Evolutionary conservation across 1,140 invertebrate species (phyloP).

Genomic region (Neomicropteryx cornuta): DNA sequence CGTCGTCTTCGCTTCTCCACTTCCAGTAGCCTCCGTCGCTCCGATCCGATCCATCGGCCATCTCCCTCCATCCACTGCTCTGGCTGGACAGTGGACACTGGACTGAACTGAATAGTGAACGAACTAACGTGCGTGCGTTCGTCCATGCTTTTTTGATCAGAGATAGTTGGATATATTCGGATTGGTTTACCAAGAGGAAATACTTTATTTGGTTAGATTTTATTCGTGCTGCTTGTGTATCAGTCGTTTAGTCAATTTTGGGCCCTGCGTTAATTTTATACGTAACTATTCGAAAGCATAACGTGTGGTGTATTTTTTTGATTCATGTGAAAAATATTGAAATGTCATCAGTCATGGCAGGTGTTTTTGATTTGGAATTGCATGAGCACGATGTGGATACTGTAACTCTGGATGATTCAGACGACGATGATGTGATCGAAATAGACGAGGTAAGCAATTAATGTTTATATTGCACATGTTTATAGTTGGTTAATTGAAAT

Average conservation of each 20-base stretch:
- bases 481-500: constrained; percentile 2
- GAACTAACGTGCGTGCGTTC: no score
- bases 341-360: constrained; percentile 57
- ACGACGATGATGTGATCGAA: constrained; percentile 79
- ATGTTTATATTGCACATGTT: background rate
- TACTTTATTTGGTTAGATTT: constrained; percentile 7
- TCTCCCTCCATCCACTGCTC: no score
- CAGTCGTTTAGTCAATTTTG: background rate
- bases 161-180: background rate
- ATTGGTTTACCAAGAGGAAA: background rate
- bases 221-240: constrained; percentile 10
- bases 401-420: constrained; percentile 57
- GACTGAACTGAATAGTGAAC: no score
- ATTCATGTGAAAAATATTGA: constrained; percentile 28
- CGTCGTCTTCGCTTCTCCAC: no score
- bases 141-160: constrained; percentile 9
- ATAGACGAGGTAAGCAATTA: constrained; percentile 62
- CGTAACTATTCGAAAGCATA: no score
- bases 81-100: no score
- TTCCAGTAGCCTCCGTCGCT: no score
- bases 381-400: constrained; percentile 57
- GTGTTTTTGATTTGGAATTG: constrained; percentile 83
- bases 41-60: no score
- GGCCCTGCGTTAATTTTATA: background rate
- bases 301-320: no score